Conservation (phyloP, 2,888 invertebrate species). For the Scaptomyza parva region DNA sequence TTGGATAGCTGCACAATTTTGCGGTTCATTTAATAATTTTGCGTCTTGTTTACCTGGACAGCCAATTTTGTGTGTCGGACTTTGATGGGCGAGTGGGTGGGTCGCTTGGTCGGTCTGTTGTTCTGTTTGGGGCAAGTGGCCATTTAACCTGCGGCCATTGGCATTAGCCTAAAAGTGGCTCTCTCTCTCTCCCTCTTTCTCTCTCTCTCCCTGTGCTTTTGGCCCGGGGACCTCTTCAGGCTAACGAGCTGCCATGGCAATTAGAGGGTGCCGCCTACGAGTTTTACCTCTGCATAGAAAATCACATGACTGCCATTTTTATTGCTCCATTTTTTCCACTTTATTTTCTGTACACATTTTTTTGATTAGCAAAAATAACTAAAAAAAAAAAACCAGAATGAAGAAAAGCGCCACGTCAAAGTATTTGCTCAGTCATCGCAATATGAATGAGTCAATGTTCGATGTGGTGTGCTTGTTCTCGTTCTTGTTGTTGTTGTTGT, state of each 20-base stretch:
- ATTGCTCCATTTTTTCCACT: conserved; percentile 5
- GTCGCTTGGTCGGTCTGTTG: not conserved
- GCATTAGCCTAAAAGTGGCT: conserved; percentile 49
- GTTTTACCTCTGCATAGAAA: conserved; percentile 35
- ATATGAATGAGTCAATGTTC: conserved; percentile 63
- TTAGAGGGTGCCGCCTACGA: conserved; percentile 42
- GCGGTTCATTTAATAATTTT: conserved; percentile 78
- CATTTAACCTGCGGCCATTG: conserved; percentile 67
- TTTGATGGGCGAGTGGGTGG: conserved; percentile 33
- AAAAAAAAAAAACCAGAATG: conserved; percentile 9
- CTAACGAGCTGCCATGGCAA: conserved; percentile 77
- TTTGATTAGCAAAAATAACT: conserved; percentile 58
- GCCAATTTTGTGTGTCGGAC: conserved; percentile 42
- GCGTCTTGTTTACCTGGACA: conserved; percentile 73
- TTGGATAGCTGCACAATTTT: conserved; percentile 74
- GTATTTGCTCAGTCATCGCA: conserved; percentile 59
- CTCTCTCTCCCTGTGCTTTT: conserved; percentile 1
- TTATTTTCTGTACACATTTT: conserved; percentile 12
- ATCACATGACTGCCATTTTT: conserved; percentile 41
- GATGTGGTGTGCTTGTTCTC: conserved; percentile 35
- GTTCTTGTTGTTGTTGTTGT: conserved; percentile 36
- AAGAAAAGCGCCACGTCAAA: conserved; percentile 32
- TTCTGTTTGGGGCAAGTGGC: conserved; percentile 25
- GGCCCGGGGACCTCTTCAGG: conserved; percentile 47
- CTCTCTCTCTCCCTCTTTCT: not conserved